Evolutionary conservation across 2,113 vertebrate genomes (phyloP).

Genomic region (Lophotis ruficrista): DNA sequence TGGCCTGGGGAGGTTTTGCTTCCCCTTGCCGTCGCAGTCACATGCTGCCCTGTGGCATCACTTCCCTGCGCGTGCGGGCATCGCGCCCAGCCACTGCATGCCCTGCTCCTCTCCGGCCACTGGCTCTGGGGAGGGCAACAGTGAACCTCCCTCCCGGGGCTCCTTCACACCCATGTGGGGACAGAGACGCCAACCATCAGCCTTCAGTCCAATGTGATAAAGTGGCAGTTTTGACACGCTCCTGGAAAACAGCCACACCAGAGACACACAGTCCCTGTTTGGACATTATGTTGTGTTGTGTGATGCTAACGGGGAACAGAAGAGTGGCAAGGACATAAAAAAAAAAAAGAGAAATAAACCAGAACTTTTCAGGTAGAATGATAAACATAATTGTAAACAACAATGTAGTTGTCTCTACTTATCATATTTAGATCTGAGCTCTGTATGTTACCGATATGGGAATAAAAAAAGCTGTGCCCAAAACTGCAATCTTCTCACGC

Average conservation of each 20-base stretch:
- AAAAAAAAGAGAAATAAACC: background rate
- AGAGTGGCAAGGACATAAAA: background rate
- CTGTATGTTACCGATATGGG: fast-evolving
- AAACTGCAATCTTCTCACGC: background rate
- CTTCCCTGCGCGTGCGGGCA: fast-evolving
- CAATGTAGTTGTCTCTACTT: background rate
- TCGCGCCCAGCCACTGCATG: fast-evolving
- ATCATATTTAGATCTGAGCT: background rate
- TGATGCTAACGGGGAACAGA: background rate
- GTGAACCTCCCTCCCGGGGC: fast-evolving
- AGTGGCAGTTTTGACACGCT: background rate
- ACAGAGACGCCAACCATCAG: background rate
- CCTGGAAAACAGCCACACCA: background rate
- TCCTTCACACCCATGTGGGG: fast-evolving
- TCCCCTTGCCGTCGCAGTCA: background rate
- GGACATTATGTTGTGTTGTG: background rate
- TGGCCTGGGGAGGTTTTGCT: background rate
- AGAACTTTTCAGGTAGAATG: background rate
- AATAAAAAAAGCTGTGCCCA: background rate
- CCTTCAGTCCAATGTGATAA: background rate
- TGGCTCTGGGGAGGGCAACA: fast-evolving
- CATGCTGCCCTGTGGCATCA: fast-evolving
- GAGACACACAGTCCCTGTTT: background rate
- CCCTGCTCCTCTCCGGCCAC: too few species aligned
- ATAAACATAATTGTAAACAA: background rate